Evolutionary conservation across 2,113 vertebrate species (phyloP), one percentile per base, ranked within the genome.

Genomic region (Ochotona curzoniae): DNA sequence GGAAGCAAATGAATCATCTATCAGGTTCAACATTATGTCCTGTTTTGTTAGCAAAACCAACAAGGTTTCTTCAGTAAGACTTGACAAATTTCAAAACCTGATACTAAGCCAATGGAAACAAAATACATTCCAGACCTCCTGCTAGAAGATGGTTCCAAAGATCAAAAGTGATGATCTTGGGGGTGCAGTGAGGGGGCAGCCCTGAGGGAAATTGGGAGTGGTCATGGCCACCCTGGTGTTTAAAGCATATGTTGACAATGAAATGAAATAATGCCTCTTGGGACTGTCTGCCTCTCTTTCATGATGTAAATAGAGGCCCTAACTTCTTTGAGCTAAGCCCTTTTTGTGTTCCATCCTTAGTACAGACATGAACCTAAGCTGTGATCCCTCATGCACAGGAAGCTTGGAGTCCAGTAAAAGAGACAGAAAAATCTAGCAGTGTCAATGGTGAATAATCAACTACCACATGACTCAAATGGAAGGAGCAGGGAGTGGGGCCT

Each of bases 161-260:
- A 23, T 9, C 15, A 11, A 28, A 81, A 78, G 32, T 71, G 26
- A 71, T 7, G 47, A 17, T 66, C 49, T 85, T 2, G 1, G 63
- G 63, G 17, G 8, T 5, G 12, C 1, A 4, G 18, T 57, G n/a
- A 6, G 15, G 3, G 7, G 4, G 25, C 18, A 21, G 71, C n/a
- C 12, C 1, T 7, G 20, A 7, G 20, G 20, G 60, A 12, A 47
- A 2, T 3, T 18, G 28, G 15, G 57, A 6, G 10, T 30, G 54
- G 25, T 25, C 26, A 3, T 0, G 1, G 17, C 38, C 28, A 32
- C 44, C 9, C 5, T 0, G 0, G 1, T 66, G 63, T 63, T 23
- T 66, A 70, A 15, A 64, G 26, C 64, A 61, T 35, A 32, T 49
- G 23, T 63, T 89, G 82, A 80, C 1, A 7, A 23, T 9, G 28